Evolutionary conservation across 2,797 vertebrate species (phyloP), one percentile per base, ranked within the genome.

Genomic region (Rousettus madagascariensis): DNA sequence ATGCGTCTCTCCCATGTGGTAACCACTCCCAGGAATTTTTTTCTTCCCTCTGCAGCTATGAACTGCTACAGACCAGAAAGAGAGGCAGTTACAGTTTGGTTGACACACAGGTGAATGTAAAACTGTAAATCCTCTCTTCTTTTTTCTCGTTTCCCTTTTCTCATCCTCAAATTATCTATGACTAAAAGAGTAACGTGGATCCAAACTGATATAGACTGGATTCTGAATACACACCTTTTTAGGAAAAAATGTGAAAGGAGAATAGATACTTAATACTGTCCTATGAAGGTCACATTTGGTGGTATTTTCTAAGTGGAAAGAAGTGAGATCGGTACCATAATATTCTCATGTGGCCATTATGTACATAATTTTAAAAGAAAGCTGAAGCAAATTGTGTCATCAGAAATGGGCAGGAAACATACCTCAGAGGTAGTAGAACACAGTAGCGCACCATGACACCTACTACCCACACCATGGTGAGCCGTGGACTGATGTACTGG

Each of bases 381-480:
- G 49, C 17, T 16, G n/a, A 53, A 28, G 8, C 15, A 24, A 24
- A 59, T 4, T 17, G 36, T 2, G 7, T 15, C 80, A 36, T 33
- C 33, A 3, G 38, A 24, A 43, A 24, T 8, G 6, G 33, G 41
- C 41, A 8, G 36, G 20, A 26, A 72, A 61, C 98, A 97, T 95
- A 99, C 99, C 99, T 99, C 36, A 99, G 98, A 5, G 99, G 99
- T 13, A 99, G 98, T 1, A 99, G 99, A 63, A 99, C 19, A 93
- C 99, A 98, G 97, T 99, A 99, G 6, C 99, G 99, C 8, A 99
- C 97, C 15, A 99, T 82, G 41, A 99, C 99, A 0, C 99, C 99
- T 36, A 99, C 69, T 36, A 98, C 99, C 99, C 99, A 99, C 96
- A 99, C 98, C 51, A 99, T 2, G 22, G 99, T 99, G 97, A 99